Conservation (phyloP, 2,888 invertebrate genomes). For the Mythimna vitellina region DNA sequence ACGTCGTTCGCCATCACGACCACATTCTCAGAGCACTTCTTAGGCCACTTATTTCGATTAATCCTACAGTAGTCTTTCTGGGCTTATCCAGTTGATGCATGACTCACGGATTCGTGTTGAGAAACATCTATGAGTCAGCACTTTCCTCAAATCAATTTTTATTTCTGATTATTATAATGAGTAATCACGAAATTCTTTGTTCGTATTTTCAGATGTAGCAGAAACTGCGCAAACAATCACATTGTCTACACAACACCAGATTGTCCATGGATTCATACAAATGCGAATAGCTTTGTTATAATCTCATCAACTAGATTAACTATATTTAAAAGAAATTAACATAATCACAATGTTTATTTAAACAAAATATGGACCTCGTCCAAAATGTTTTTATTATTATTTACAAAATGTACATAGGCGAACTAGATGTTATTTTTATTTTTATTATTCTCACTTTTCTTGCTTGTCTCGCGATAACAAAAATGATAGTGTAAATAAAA, state of each 20-base stretch:
- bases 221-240: constrained; percentile 9
- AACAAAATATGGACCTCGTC: not conserved
- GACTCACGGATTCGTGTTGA: constrained; percentile 62
- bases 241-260: constrained; percentile 21
- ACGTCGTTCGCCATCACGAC: constrained; percentile 28
- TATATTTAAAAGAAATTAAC: constrained; percentile 26
- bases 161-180: constrained; percentile 42
- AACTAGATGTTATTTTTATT: constrained; percentile 9
- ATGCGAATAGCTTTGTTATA: constrained; percentile 24
- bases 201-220: constrained; percentile 2
- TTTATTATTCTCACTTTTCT: constrained; percentile 20
- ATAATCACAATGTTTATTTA: not conserved
- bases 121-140: constrained; percentile 64
- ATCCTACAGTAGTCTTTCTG: constrained; percentile 33
- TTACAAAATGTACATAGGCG: too few species aligned
- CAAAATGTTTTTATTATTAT: too few species aligned
- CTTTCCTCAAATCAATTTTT: constrained; percentile 60
- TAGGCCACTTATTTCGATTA: constrained; percentile 25
- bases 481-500: constrained; percentile 45
- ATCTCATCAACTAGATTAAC: constrained; percentile 28
- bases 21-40: constrained; percentile 32
- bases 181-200: constrained; percentile 28
- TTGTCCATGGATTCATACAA: constrained; percentile 15
- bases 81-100: constrained; percentile 58
- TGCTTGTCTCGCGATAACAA: constrained; percentile 31